Evolutionary conservation across 2,888 invertebrate species (phyloP), one percentile per base, ranked within the genome.

Genomic region (Eurytoma californica): DNA sequence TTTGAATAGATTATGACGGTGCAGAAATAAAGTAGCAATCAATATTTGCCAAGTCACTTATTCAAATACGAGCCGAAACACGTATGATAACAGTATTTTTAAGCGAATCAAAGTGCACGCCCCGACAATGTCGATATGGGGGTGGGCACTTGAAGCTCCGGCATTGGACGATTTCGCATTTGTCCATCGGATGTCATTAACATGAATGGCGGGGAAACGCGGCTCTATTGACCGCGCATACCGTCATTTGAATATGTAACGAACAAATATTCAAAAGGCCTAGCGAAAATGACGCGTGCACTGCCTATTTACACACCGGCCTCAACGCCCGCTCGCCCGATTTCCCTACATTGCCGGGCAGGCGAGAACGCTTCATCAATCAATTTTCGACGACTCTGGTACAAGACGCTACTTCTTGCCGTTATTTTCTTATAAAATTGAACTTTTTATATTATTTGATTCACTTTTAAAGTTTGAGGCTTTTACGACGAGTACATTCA

Each of bases 221-320:
- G 4, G 57, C 28, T n/a, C 63, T 63, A 53, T 69, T 55, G 39
- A 69, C 55, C 16, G 3, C n/a, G 28, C 60, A 9, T 3, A 18
- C 58, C 58, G 12, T 47, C 30, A 79, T 79, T 72, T 76, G 72
- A 80, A 80, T 80, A 76, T 30, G 55, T 80, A 80, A 80, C 80
- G 76, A 80, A 80, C 80, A 76, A 80, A 76, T 80, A 80, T 80
- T 80, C 72, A 73, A 77, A 77, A 77, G 63, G 60, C 53, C 51
- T 39, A 28, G 28, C 18, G 70, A 75, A 70, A 75, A 70, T 60
- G 61, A 68, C 66, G 49, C 51, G 67, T 47, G 55, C 16, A 9
- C 24, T 12, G n/a, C 30, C 51, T 77, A 60, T 70, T 72, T 77
- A 51, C 63, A 58, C 65, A 66, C 57, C 12, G 14, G 24, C n/a